Percentiles rank a stretch among this genome's conserved stretches.
phyloP scores from a whole-genome alignment of 23 tunicate genomes.

The Halocynthia aurantium region DNA sequence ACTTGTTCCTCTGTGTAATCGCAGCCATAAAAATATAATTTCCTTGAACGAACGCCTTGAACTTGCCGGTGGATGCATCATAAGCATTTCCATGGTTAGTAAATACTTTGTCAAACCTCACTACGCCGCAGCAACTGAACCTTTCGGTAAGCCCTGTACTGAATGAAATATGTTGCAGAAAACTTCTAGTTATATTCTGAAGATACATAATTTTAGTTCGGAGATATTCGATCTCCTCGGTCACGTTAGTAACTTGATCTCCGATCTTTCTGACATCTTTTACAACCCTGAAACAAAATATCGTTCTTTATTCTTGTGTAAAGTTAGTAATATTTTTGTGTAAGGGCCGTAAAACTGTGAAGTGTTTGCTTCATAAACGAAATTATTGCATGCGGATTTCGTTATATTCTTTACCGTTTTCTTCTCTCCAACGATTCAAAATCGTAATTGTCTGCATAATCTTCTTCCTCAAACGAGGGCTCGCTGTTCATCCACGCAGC shows the following conservation, averaged over 20 bases:
- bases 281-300: no score
- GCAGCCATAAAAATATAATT: slow-evolving; percentile 14
- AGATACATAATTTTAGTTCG: no score
- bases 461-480: not conserved
- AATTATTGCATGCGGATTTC: not conserved
- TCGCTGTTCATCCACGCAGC: slow-evolving; percentile 10
- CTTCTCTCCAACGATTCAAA: slow-evolving; percentile 9
- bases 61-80: not conserved
- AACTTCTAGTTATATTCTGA: not conserved
- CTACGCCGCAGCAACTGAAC: slow-evolving; percentile 9
- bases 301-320: no score
- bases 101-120: slow-evolving; percentile 1
- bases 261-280: no score
- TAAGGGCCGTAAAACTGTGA: no score
- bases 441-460: slow-evolving; percentile 20
- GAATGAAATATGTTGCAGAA: slow-evolving; percentile 8
- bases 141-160: slow-evolving; percentile 8
- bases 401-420: not conserved
- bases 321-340: no score
- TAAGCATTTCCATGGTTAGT: slow-evolving; percentile 5
- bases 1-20: slow-evolving; percentile 14
- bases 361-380: not conserved
- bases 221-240: no score
- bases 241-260: no score
- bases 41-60: not conserved